Conservation (phyloP, 2,113 vertebrate species). For the Jacana jacana region DNA sequence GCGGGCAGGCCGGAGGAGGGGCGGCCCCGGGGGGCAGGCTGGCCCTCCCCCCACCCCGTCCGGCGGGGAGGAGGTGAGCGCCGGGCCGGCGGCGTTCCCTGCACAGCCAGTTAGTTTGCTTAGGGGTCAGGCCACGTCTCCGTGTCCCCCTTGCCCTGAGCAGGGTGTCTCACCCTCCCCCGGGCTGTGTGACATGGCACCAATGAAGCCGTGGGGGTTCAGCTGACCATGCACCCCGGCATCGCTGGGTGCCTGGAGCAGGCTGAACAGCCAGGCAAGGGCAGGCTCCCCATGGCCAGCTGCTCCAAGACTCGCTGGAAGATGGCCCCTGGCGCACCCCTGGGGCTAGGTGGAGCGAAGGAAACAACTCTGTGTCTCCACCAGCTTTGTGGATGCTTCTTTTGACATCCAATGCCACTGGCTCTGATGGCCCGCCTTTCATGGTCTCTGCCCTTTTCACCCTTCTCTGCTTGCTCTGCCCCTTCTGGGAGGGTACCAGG, state of each 20-base stretch:
- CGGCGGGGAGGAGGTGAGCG: not conserved
- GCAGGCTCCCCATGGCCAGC: not conserved
- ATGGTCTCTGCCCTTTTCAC: not conserved
- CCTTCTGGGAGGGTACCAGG: no score
- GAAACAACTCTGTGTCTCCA: not conserved
- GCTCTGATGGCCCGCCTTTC: fast-evolving
- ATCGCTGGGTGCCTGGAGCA: no score
- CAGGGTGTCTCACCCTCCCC: not conserved
- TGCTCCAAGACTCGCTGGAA: not conserved
- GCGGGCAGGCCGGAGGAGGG: not conserved
- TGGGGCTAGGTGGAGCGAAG: not conserved
- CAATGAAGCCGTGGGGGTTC: not conserved
- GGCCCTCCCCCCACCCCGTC: not conserved
- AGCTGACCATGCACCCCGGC: not conserved
- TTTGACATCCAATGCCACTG: not conserved
- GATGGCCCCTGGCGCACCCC: not conserved
- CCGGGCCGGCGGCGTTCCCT: not conserved
- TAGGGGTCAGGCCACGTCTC: no score
- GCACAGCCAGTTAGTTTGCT: not conserved
- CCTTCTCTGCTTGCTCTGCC: not conserved
- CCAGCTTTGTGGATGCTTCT: not conserved
- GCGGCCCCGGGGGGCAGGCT: not conserved
- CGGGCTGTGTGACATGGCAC: not conserved
- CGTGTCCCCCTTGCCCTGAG: not conserved
- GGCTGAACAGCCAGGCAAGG: not conserved